Base-by-base conservation (phyloP, 2,888 invertebrate genomes). In the Aricia artaxerxes region DNA sequence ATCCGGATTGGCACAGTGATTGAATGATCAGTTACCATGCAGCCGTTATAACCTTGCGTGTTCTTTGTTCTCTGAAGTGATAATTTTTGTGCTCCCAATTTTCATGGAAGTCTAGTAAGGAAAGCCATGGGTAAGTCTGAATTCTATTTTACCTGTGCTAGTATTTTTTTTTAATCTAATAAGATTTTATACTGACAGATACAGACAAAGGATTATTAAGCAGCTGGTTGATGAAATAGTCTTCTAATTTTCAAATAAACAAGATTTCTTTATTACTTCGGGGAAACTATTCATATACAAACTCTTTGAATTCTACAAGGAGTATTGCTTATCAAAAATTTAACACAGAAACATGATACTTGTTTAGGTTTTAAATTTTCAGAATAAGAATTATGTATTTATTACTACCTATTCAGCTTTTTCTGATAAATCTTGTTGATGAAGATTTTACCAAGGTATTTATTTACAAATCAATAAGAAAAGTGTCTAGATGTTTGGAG, bases 1-100 rank as follows among this genome's bases (percentile, higher is more conserved):
- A 53, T 53, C 35, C 35, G 53, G 73, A 75, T 49, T 49, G 31
- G 35, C 57, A 76, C 78, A 77, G 69, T 79, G 64, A 78, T 76
- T 73, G 40, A 61, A 73, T 78, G 53, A 49, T 78, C 77, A 57
- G 31, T 78, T 79, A 77, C 78, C 60, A 44, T 49, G 76, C 73
- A 60, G 64, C 77, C 69, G 78, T 79, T 53, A 78, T 77, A 40
- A 79, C 31, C 35, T 53, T 44, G 9, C 79, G 81, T 83, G 79
- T 81, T 81, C 82, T 83, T 83, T 83, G 82, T 83, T 82, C 81
- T 77, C 78, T 80, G 60, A 81, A 81, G 81, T 82, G 80, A 81
- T 77, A 69, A 53, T 31, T 75, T 80, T 80, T 80, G 80, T 79
- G 77, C 61, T 79, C 73, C 73, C 73, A 44, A 73, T 61, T 78